These are phyloP conservation scores for Rana temporaria DNA, from an alignment of 2,113 vertebrate genomes.

Conservation along the genomic window DNA sequence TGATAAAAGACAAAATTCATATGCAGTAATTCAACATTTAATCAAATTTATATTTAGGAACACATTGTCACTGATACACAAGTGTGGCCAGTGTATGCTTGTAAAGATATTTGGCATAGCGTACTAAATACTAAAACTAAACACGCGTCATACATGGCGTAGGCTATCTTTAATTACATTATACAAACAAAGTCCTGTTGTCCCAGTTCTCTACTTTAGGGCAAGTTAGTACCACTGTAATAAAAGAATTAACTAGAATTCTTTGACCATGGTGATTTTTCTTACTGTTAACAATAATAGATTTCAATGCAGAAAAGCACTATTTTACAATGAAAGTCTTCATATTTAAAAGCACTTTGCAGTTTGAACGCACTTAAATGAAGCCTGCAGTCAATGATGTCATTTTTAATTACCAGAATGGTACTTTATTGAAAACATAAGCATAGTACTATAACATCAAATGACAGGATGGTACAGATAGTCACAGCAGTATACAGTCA, in stretches of 20 bases:
- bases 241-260: neutral
- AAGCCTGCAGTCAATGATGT: no score
- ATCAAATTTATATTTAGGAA: neutral
- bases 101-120: slow-evolving; percentile 8
- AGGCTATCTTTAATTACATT: slow-evolving; percentile 15
- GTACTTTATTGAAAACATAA: no score
- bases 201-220: neutral
- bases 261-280: neutral
- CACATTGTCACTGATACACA: neutral
- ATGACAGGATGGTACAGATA: no score
- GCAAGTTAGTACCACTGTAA: neutral
- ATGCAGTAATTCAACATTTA: no score
- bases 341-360: no score
- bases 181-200: slow-evolving; percentile 27
- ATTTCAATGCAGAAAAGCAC: no score
- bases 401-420: no score
- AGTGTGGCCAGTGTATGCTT: neutral
- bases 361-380: no score
- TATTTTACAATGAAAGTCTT: no score
- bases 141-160: slow-evolving; percentile 21
- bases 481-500: no score
- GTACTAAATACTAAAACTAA: neutral
- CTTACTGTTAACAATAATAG: neutral
- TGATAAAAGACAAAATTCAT: no score
- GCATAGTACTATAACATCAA: no score